A percentile compares a stretch with the other conserved stretches of the same genome.
phyloP scores from a whole-genome alignment of 1,140 invertebrate genomes.

The Spodoptera frugiperda region DNA sequence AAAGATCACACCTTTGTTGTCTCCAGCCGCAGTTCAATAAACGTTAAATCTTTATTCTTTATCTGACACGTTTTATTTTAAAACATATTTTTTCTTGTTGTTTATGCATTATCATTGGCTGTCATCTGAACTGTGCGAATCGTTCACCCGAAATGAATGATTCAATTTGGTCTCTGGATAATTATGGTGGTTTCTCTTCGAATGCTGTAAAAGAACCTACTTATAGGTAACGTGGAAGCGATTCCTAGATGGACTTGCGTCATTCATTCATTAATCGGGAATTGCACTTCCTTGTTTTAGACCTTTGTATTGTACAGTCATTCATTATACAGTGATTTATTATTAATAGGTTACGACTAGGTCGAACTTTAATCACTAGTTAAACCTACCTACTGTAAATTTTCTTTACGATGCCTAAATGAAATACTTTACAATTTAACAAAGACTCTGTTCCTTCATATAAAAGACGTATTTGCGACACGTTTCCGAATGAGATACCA shows the following conservation, averaged over 20 bases:
- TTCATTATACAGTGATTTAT: neutral
- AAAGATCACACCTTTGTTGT: neutral
- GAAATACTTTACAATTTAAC: neutral
- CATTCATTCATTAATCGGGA: constrained; percentile 20
- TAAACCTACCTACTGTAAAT: neutral
- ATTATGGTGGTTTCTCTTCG: neutral
- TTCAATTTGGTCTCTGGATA: neutral
- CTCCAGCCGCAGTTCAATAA: constrained; percentile 18
- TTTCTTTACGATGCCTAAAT: neutral
- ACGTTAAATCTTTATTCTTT: constrained; percentile 13
- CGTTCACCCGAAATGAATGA: constrained; percentile 13
- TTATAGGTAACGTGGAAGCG: neutral
- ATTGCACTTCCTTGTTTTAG: constrained; percentile 32
- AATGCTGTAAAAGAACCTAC: neutral
- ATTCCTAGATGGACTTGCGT: constrained; percentile 7
- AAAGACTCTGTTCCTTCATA: no score
- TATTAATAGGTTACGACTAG: neutral
- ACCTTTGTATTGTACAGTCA: neutral
- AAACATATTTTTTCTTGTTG: neutral
- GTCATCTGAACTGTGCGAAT: neutral
- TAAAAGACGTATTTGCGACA: neutral
- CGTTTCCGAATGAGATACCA: neutral
- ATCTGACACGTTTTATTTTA: neutral
- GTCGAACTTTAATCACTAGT: neutral
- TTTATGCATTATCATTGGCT: neutral